Base-by-base conservation (phyloP, 2,797 vertebrate genomes). In the Jordanella pulchra region DNA sequence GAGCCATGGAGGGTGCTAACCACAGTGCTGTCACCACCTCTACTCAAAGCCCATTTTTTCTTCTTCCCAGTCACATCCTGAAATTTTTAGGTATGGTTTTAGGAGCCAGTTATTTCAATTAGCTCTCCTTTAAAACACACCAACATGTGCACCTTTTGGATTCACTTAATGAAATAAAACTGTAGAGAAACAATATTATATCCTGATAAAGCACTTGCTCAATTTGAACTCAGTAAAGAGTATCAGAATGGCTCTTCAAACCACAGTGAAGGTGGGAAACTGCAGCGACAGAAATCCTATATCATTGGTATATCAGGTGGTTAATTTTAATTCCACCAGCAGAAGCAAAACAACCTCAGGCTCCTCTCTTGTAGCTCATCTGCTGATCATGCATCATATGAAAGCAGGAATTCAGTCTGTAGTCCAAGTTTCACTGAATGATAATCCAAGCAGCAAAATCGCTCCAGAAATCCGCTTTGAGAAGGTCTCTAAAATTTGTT, bases 281-380 rank as follows among this genome's bases (percentile, higher is more conserved):
- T 21, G 27, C 14, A 35, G 21, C 14, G 30, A 51, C 2, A 32
- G 2, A 42, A 67, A 28, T 14, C 21, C 45, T 12, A 48, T 27
- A 66, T 50, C 12, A 18, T 23, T 50, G 45, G 27, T 13, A 28
- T 66, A 45, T 66, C 65, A 28, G 18, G 28, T 3, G 27, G 65
- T 30, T 66, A 48, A 66, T 48, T 47, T 66, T 66, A 66, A 25
- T 60, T 61, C 58, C 1, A 1, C 12, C 60, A n/a, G 13, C 60
- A 42, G 23, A 21, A n/a, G 60, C 60, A 63, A 5, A 63, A 63
- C 35, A 63, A 63, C 35, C 21, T 63, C 35, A 63, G 42, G 58
- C 18, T 39, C 21, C 21, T 23, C 58, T 2, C 21, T 32, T 23
- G 30, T 6, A 35, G 4, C 21, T 32, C 30, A 61, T 63, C 60